Evolutionary conservation across 2,888 invertebrate genomes (phyloP).

Genomic region (Chirona hameri): DNA sequence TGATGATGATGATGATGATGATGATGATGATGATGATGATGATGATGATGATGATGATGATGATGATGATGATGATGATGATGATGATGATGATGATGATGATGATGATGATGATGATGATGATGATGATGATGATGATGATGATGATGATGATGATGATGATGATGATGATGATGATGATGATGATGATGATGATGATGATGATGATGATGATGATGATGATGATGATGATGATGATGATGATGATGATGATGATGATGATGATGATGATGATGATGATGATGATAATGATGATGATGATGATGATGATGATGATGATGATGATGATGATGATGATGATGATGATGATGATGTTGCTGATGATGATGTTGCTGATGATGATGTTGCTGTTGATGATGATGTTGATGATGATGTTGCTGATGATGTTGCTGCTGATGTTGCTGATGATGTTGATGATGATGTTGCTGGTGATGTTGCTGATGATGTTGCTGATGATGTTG

Average conservation of each 20-base stretch:
- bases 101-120: background rate
- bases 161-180: background rate
- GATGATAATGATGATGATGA: constrained; percentile 25
- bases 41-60: background rate
- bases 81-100: background rate
- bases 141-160: background rate
- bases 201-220: background rate
- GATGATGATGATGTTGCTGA: too few species aligned
- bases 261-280: background rate
- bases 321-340: too few species aligned
- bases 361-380: too few species aligned
- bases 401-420: too few species aligned
- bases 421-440: too few species aligned
- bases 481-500: too few species aligned
- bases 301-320: background rate
- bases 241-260: background rate
- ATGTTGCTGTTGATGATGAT: too few species aligned
- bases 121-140: background rate
- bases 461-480: too few species aligned
- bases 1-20: background rate
- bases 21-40: background rate
- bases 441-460: too few species aligned
- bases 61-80: background rate
- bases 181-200: background rate
- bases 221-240: background rate